phyloP scores from a whole-genome alignment of 1,140 invertebrate genomes.

The Drosophila yakuba region DNA sequence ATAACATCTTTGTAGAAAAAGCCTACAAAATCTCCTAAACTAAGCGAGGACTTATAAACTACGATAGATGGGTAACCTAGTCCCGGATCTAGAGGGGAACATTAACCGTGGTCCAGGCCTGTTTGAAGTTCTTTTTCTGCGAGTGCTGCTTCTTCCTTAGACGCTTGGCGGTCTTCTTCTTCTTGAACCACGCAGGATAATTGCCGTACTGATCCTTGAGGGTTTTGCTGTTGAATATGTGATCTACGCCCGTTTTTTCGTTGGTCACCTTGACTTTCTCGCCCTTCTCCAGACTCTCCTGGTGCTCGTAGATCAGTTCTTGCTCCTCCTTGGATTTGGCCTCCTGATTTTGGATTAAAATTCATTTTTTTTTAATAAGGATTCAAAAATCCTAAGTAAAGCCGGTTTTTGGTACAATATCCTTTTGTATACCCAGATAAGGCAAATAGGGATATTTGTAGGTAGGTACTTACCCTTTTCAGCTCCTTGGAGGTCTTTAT shows the following conservation, averaged over 20 bases:
- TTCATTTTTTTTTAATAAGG: too few species aligned
- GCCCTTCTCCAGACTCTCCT: slow-evolving; percentile 84
- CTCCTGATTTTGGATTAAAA: slow-evolving; percentile 42
- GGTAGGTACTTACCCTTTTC: slow-evolving; percentile 55
- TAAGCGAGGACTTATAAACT: slow-evolving; percentile 54
- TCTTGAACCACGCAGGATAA: slow-evolving; percentile 88
- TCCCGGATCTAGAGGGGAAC: slow-evolving; percentile 66
- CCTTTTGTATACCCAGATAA: too few species aligned
- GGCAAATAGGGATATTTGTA: background rate
- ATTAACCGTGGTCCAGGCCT: slow-evolving; percentile 83
- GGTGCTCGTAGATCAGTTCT: slow-evolving; percentile 63
- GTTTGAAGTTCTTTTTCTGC: slow-evolving; percentile 83
- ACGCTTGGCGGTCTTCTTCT: slow-evolving; percentile 86
- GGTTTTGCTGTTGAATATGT: slow-evolving; percentile 87
- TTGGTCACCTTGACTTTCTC: slow-evolving; percentile 81
- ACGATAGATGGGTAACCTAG: slow-evolving; percentile 4
- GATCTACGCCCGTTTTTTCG: slow-evolving; percentile 84
- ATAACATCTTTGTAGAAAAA: slow-evolving; percentile 48
- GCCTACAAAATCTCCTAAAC: slow-evolving; percentile 45
- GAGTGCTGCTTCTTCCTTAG: slow-evolving; percentile 85
- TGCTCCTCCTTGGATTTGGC: slow-evolving; percentile 76
- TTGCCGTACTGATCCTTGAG: slow-evolving; percentile 88
- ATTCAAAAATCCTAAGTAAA: too few species aligned
- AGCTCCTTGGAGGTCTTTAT: slow-evolving; percentile 84
- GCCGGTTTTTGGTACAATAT: too few species aligned